Evolutionary conservation across 2,888 invertebrate species (phyloP).

Genomic region (Drosophila trichaetosa): DNA sequence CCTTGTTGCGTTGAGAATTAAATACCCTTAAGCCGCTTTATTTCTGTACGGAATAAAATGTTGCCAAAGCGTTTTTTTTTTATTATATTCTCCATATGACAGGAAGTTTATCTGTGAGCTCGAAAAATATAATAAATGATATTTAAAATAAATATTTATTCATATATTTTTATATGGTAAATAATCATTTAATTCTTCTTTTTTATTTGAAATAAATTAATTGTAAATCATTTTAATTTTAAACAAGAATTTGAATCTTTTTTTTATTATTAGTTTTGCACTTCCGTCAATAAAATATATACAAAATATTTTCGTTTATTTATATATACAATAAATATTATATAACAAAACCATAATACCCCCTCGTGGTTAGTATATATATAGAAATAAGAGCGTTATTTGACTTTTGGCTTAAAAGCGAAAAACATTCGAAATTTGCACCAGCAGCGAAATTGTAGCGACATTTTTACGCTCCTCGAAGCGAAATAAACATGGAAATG

Average conservation of each 20-base stretch:
- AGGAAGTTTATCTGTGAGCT: neutral
- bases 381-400: constrained; percentile 55
- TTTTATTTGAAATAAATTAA: neutral
- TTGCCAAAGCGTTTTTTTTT: neutral
- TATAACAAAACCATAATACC: neutral
- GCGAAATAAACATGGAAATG: constrained; percentile 80
- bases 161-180: neutral
- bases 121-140: neutral
- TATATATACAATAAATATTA: neutral
- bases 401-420: constrained; percentile 34
- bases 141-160: no score
- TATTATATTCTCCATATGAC: neutral
- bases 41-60: neutral
- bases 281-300: no score
- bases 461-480: constrained; percentile 77
- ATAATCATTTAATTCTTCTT: neutral
- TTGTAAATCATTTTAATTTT: neutral
- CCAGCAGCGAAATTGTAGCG: constrained; percentile 51
- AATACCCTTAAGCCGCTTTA: constrained; percentile 14
- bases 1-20: constrained; percentile 1
- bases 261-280: neutral
- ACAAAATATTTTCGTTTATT: neutral
- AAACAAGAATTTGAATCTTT: neutral
- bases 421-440: constrained; percentile 29
- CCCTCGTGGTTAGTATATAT: constrained; percentile 10